Base-by-base conservation (phyloP, 2,888 invertebrate species). In the Pomacea canaliculata region DNA sequence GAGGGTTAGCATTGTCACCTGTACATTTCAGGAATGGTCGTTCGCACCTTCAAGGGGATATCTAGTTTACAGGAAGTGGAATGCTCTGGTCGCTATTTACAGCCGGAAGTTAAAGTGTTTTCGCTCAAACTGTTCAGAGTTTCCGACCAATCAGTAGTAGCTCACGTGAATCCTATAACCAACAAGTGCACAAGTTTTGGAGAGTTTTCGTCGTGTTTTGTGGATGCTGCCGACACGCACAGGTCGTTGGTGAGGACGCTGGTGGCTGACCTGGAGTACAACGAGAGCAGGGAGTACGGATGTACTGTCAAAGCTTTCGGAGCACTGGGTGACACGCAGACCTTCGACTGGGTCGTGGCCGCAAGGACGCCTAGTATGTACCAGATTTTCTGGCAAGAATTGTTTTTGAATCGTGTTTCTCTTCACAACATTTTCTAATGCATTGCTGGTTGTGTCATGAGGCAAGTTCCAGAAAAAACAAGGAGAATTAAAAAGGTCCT, bases 281-380 rank as follows among this genome's bases (percentile, higher is more conserved):
- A 67, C 16, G 74, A 74, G 49, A 69, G 69, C 8, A 60, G 74
- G 48, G 63, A 68, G 63, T 74, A 74, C 62, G 74, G 74, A 2
- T 74, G 74, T 27, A 60, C n/a, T 12, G n/a, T n/a, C 10, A 63
- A n/a, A 63, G 27, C 16, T 2, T 63, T 63, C 19, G 27, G 16
- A 12, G n/a, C 63, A 12, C 23, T 63, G 10, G 63, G 63, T 10
- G 63, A 63, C 10, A 27, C 63, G 8, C 23, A 63, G 63, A 63
- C n/a, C 16, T n/a, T 18, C 10, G 27, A n/a, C 23, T 63, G 63
- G 63, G n/a, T 27, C 27, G 63, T 63, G 23, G 4, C 27, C 1
- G 27, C 27, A 10, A 63, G 27, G 63, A 27, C 16, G 9, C 0
- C 12, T 12, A 63, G 63, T 63, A 63, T 19, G 63, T 63, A 23